phyloP scores from a whole-genome alignment of 2,797 vertebrate species.

The Sebastolobus alascanus region DNA sequence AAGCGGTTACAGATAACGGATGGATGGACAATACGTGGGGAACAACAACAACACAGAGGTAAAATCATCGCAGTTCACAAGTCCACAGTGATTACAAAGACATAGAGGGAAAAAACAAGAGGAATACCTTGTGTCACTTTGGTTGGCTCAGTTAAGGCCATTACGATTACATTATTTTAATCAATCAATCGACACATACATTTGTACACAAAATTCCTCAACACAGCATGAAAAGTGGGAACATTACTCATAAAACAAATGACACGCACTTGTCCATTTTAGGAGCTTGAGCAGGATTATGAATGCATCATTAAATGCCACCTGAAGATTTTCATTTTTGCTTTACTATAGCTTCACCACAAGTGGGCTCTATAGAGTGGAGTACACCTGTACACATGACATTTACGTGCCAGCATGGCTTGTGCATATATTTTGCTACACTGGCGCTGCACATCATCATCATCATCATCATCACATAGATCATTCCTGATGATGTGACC shows the following conservation, averaged over 20 bases:
- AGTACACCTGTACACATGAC: background rate
- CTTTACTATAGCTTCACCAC: background rate
- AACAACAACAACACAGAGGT: background rate
- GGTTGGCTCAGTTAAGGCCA: background rate
- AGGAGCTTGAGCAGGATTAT: too few relatives aligned
- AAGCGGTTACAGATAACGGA: too few relatives aligned
- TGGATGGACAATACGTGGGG: too few relatives aligned
- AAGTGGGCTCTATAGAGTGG: background rate
- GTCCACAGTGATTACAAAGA: background rate
- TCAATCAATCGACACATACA: background rate
- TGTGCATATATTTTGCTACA: too few relatives aligned
- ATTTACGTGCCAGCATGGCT: background rate
- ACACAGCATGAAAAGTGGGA: background rate
- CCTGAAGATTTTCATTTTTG: background rate
- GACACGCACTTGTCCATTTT: background rate
- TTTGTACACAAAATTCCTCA: background rate
- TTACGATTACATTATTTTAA: background rate
- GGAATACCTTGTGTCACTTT: background rate
- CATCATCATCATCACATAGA: background rate
- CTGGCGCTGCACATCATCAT: rapidly evolving
- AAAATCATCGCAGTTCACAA: background rate
- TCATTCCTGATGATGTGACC: background rate
- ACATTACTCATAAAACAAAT: background rate
- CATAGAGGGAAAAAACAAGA: background rate
- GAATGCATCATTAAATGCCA: background rate